Evolutionary conservation across 2,113 vertebrate genomes (phyloP).

Genomic region (Callospermophilus lateralis): DNA sequence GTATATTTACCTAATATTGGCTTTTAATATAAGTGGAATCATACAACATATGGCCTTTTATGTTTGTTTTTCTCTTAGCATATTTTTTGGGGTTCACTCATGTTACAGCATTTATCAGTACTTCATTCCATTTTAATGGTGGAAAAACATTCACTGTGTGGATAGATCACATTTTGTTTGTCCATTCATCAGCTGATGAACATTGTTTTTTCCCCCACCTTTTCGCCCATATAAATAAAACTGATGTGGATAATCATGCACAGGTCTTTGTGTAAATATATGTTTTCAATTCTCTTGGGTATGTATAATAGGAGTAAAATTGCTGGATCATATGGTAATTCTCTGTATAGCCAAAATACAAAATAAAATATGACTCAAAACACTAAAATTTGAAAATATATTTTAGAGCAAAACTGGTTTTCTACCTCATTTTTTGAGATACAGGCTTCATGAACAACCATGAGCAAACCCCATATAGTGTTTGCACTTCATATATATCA

Average conservation of each 20-base stretch:
- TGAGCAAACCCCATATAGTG: neutral
- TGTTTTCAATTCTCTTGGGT: slow-evolving; percentile 16
- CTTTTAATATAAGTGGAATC: neutral
- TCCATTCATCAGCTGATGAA: neutral
- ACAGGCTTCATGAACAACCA: neutral
- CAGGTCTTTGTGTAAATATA: neutral
- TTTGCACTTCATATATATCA: neutral
- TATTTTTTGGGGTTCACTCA: neutral
- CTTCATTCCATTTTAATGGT: neutral
- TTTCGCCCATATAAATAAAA: slow-evolving; percentile 7
- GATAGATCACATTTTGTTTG: neutral
- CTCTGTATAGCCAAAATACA: neutral
- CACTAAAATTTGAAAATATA: neutral
- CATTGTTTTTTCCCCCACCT: neutral
- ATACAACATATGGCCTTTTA: neutral
- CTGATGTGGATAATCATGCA: neutral
- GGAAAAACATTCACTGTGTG: neutral
- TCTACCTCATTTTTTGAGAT: neutral
- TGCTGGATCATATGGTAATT: neutral
- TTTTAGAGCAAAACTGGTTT: slow-evolving; percentile 35
- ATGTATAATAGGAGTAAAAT: neutral
- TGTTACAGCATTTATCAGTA: neutral
- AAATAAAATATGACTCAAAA: neutral
- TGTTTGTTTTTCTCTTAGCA: neutral
- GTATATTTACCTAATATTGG: neutral